These are phyloP conservation scores for Epizoanthus illoricatus DNA, from an alignment of 92 coral and sea anemone genomes.

Conservation along the genomic window DNA sequence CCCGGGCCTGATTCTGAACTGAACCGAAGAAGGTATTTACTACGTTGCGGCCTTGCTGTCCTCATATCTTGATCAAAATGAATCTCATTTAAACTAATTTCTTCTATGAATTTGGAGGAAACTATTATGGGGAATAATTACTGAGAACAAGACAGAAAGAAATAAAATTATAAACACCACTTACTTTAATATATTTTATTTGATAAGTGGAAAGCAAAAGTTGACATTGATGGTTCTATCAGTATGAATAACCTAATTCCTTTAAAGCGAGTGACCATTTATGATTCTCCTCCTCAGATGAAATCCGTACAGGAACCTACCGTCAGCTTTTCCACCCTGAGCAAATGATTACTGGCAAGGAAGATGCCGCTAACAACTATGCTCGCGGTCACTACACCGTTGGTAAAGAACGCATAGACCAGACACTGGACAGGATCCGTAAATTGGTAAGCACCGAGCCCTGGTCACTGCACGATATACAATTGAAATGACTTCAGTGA, in stretches of 20 bases:
- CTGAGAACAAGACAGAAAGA: neutral
- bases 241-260: too few species aligned
- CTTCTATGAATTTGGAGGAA: neutral
- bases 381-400: slow-evolving; percentile 82
- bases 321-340: slow-evolving; percentile 82
- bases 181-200: neutral
- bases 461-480: too few species aligned
- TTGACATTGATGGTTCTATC: too few species aligned
- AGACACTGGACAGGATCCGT: slow-evolving; percentile 65
- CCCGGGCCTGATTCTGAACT: too few species aligned
- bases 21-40: too few species aligned
- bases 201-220: too few species aligned
- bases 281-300: slow-evolving; percentile 39
- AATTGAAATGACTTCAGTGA: too few species aligned
- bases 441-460: slow-evolving; percentile 53
- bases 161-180: too few species aligned
- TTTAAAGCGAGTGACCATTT: too few species aligned
- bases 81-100: too few species aligned
- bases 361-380: slow-evolving; percentile 81
- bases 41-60: too few species aligned
- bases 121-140: neutral
- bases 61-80: too few species aligned
- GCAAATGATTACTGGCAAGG: slow-evolving; percentile 76
- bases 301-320: slow-evolving; percentile 78
- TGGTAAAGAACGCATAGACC: slow-evolving; percentile 64